Conservation (phyloP, 2,888 invertebrate species). For the Luperina testacea region DNA sequence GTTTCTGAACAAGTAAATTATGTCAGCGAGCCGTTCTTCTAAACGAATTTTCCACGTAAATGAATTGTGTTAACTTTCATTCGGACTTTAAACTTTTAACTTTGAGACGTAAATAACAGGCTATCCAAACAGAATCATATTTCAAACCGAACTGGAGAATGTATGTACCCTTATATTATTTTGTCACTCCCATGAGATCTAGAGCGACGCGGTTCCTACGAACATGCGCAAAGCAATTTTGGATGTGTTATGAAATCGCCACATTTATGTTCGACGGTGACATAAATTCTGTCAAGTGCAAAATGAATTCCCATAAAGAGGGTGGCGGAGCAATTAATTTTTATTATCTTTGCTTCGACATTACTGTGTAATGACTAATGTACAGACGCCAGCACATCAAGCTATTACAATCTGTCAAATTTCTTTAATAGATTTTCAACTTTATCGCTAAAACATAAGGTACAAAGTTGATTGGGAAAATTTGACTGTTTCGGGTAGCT, state of each 20-base stretch:
- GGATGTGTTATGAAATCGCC: constrained; percentile 51
- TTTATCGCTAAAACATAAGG: too few relatives aligned
- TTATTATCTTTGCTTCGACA: constrained; percentile 33
- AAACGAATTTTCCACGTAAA: constrained; percentile 50
- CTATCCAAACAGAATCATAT: constrained; percentile 40
- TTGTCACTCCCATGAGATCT: constrained; percentile 47
- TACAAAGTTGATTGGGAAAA: too few relatives aligned
- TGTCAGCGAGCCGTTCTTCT: constrained; percentile 45
- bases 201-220: constrained; percentile 34
- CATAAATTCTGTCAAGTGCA: constrained; percentile 49
- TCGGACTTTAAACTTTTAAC: constrained; percentile 33
- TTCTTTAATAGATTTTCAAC: too few relatives aligned
- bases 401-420: too few relatives aligned
- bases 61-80: constrained; percentile 51
- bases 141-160: constrained; percentile 36
- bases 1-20: constrained; percentile 50
- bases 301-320: constrained; percentile 42
- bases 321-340: constrained; percentile 28
- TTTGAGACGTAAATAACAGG: constrained; percentile 34
- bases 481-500: too few relatives aligned
- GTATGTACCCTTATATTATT: constrained; percentile 50
- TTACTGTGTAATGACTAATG: constrained; percentile 12
- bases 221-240: constrained; percentile 53
- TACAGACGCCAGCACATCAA: too few relatives aligned
- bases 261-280: constrained; percentile 30